Evolutionary conservation across 1,140 invertebrate species (phyloP), one percentile per base, ranked within the genome.

Genomic region (Drosophila pallidifrons): DNA sequence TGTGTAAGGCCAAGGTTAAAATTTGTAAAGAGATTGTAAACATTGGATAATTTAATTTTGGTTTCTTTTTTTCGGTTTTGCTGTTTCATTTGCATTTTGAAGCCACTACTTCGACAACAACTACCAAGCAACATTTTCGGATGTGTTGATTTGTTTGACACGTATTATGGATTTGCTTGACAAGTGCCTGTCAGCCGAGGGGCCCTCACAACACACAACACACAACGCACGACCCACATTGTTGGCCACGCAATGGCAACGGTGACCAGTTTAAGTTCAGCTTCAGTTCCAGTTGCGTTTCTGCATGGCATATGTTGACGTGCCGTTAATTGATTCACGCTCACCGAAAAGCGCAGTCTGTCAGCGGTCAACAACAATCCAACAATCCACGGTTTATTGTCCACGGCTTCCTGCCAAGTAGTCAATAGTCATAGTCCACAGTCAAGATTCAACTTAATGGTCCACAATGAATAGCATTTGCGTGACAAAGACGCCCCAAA

Each of bases 1-100:
- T 72, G 77, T 87, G 83, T 87, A 87, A 87, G 83, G 83, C 83
- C 83, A 88, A 89, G 83, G 83, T 85, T 54, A 41, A 88, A 88
- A 89, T 89, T 88, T 89, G 85, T 88, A 88, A 88, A 88, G 86
- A 88, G 85, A 88, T 88, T 88, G 85, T 88, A 88, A 88, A 79
- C 85, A 85, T 85, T 85, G 85, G 85, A 85, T 88, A 79, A 77
- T 79, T 69, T 77, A 72, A 82, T 81, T 73, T 68, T 70, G 64
- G 59, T 82, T 71, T 57, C 15, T 66, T 55, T 57, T 77, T 71
- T 82, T 65, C 60, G 70, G 55, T 79, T 71, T 82, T 13, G 66
- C 45, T 73, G 70, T 66, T 71, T 82, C 85, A 89, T 87, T 87
- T 87, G 85, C 83, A 89, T 87, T 82, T 81, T 59, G 20, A 25